Base-by-base conservation (phyloP, 2,888 invertebrate species). In the Troides aeacus region DNA sequence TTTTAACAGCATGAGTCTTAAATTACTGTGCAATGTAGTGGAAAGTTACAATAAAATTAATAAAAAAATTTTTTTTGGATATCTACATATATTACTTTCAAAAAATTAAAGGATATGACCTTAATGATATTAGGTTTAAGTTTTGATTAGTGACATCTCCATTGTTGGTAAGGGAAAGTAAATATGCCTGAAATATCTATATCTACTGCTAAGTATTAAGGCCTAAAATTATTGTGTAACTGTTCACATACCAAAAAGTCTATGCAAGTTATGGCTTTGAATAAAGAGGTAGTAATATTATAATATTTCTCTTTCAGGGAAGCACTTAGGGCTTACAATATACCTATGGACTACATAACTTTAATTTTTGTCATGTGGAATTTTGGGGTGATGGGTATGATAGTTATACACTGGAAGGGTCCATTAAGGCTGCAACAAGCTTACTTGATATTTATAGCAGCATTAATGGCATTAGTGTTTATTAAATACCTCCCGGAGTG, bases 401-500 rank as follows among this genome's bases (percentile, higher is more conserved):
- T 99, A 74, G 97, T 97, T 78, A 99, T 99, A 74, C 99, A 99
- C 88, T 99, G 99, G 99, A 97, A 98, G 86, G 99, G 99, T 0
- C 99, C 99, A 0, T 91, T 99, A 73, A 92, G 96, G 36, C 90
- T 99, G 57, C 99, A 99, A 84, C 97, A 98, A 87, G 98, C 97
- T 0, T 99, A 99, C 89, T 94, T 99, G 53, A 99, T 99, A 80
- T 97, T 99, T 83, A 96, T 99, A 62, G 98, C 99, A 2, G 99
- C 99, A 0, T 92, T 99, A 39, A 99, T 99, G 99, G 99, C 99
- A 0, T 94, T 99, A 30, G 97, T 99, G 50, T 99, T 99, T 84
- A 99, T 99, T 76, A 99, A 99, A 92, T 99, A 99, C 89, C 93
- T 99, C 68, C 99, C 99, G 0, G 99, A 99, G 84, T 99, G 99